Evolutionary conservation across 2,113 vertebrate species (phyloP).

Genomic region (Trogon surrucura): DNA sequence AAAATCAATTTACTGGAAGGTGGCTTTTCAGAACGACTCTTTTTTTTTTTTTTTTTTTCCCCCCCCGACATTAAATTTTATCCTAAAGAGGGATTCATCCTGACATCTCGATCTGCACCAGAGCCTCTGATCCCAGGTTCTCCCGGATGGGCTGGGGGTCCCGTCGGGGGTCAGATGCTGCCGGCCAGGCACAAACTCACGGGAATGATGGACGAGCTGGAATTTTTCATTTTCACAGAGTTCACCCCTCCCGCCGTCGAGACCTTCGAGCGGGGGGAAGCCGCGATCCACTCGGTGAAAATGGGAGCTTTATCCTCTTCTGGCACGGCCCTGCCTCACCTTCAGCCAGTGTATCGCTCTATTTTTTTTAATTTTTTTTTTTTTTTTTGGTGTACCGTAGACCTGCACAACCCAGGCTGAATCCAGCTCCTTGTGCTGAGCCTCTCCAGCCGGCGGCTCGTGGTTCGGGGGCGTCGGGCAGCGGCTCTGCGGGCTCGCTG

Average conservation of each 20-base stretch:
- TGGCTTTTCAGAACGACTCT: neutral
- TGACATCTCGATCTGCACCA: neutral
- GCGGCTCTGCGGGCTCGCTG: neutral
- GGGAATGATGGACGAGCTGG: no score
- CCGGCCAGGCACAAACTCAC: neutral
- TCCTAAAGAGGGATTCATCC: neutral
- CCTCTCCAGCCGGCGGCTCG: neutral
- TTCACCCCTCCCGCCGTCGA: neutral
- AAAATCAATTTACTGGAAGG: neutral
- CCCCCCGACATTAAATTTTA: fast-evolving
- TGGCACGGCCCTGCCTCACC: neutral
- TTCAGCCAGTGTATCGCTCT: neutral
- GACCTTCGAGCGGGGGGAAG: neutral
- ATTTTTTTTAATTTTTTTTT: neutral
- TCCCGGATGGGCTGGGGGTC: neutral
- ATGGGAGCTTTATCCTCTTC: neutral
- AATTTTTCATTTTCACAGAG: neutral
- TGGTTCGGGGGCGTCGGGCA: no score
- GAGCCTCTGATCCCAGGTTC: neutral
- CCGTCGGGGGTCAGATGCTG: neutral
- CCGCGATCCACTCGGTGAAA: neutral
- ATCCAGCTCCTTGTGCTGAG: neutral
- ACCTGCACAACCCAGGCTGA: neutral
- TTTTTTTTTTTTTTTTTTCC: neutral
- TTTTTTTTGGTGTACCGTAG: neutral